Evolutionary conservation across 2,888 invertebrate genomes (phyloP).

Genomic region (Malthinus seriepunctatus): DNA sequence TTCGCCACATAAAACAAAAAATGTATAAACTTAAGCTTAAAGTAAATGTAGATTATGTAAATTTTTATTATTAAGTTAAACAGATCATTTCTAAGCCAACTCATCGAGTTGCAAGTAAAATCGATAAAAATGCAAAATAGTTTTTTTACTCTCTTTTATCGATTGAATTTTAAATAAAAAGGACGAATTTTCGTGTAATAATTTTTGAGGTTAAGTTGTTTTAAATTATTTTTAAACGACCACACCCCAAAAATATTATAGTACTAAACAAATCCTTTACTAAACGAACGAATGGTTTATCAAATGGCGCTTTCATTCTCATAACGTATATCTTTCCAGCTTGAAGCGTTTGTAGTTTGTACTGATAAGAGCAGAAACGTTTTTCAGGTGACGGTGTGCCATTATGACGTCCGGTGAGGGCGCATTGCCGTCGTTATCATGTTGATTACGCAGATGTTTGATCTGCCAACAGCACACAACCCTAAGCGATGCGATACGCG

Average conservation of each 20-base stretch:
- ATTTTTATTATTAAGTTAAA: constrained; percentile 3
- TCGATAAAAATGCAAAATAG: constrained; percentile 4
- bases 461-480: constrained; percentile 27
- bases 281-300: constrained; percentile 22
- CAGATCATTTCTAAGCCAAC: constrained; percentile 4
- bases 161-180: not conserved
- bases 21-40: not conserved
- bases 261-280: constrained; percentile 24
- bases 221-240: constrained; percentile 9
- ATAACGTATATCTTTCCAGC: constrained; percentile 16
- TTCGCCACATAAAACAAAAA: too few species aligned
- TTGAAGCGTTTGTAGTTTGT: constrained; percentile 12
- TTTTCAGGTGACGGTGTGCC: constrained; percentile 30
- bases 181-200: not conserved
- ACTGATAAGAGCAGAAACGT: constrained; percentile 26
- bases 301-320: constrained; percentile 23
- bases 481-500: constrained; percentile 25
- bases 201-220: constrained; percentile 8
- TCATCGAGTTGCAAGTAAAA: not conserved
- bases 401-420: constrained; percentile 30
- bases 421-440: constrained; percentile 25
- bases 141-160: not conserved
- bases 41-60: constrained; percentile 5
- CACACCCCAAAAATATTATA: constrained; percentile 18
- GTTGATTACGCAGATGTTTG: constrained; percentile 31